phyloP scores from a whole-genome alignment of 2,888 invertebrate species.

The Eutolmus rufibarbis region DNA sequence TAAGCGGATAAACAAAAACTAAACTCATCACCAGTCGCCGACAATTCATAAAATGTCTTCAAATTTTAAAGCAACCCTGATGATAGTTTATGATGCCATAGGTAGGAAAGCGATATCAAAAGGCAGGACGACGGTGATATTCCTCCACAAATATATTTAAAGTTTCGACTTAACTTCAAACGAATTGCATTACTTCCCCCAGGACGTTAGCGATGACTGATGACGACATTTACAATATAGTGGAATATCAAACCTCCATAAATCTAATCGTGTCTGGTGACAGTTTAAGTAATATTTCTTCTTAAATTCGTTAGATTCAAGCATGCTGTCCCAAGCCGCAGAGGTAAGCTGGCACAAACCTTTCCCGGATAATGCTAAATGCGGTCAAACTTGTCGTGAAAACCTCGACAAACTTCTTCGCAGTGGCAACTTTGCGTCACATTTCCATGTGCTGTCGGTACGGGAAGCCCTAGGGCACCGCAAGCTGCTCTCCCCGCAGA shows the following conservation, averaged over 20 bases:
- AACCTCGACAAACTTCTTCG: background rate
- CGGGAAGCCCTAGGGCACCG: background rate
- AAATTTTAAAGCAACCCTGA: too few species aligned
- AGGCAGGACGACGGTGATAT: too few species aligned
- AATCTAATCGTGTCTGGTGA: background rate
- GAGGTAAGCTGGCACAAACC: background rate
- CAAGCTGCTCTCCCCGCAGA: background rate
- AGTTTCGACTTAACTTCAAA: too few species aligned
- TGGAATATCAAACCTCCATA: background rate
- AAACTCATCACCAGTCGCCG: too few species aligned
- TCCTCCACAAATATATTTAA: too few species aligned
- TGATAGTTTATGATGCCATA: too few species aligned
- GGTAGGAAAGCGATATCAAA: too few species aligned
- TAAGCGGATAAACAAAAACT: too few species aligned
- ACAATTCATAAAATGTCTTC: too few species aligned
- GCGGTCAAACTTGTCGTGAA: background rate
- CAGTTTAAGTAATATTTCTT: background rate
- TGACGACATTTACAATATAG: background rate
- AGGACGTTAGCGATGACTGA: too few species aligned
- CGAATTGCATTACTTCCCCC: too few species aligned
- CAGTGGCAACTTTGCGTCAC: background rate
- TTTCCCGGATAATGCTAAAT: background rate
- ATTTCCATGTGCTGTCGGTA: background rate
- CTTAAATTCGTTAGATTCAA: background rate
- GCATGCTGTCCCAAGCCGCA: background rate